Base-by-base conservation (phyloP, 2,797 vertebrate genomes). In the Phyllotis vaccarum region DNA sequence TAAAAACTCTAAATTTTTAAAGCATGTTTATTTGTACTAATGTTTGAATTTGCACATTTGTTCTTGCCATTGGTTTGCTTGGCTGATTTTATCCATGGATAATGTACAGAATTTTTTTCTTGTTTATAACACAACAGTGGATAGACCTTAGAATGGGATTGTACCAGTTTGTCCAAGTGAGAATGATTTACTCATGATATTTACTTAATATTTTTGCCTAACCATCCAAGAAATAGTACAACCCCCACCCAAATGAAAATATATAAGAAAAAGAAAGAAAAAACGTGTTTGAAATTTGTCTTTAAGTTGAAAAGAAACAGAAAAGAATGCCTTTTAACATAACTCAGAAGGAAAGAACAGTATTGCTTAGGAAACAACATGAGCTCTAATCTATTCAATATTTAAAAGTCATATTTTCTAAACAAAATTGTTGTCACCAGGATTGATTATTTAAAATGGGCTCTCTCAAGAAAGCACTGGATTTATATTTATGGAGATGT, bases 401-500 rank as follows among this genome's bases (percentile, higher is more conserved):
- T 95, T 97, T 97, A 95, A 95, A 94, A 91, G 52, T 90, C 81
- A 75, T 94, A 88, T 95, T 94, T 97, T 86, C 85, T 93, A 93
- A 95, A 93, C 64, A 94, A 96, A 74, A 95, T 86, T 75, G 70
- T 75, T 94, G 85, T 97, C 90, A 95, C 27, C 64, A 88, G 43
- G 54, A 96, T 97, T 97, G 96, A 95, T 95, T 93, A 95, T 96
- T 97, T 97, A 92, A 97, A 98, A 95, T 86, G 19, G 64, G 62
- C 66, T 90, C 49, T 89, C 76, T 95, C 52, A 95, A 96, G 90
- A 96, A 97, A 97, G 89, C 95, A 87, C 68, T 96, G 94, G 78
- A 96, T 98, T 97, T 95, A 95, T 94, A 97, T 97, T 96, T 95
- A 96, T 94, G 95, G 93, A 95, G 90, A 95, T 62, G 90, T 96